Base-by-base conservation (phyloP, 1,140 invertebrate species). In the Penaeus japonicus region DNA sequence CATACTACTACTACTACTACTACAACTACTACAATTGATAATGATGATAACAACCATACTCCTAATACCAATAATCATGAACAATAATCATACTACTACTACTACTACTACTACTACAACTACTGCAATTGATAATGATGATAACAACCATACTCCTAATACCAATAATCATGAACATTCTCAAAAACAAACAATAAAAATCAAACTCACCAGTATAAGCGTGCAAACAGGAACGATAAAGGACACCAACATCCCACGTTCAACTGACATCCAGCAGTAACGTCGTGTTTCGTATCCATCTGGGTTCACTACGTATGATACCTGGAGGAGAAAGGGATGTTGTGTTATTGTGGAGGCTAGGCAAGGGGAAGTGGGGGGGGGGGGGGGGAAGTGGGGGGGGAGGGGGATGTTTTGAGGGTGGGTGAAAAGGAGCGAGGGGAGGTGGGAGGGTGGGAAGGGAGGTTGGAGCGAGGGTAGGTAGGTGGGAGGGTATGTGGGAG, bases 191-290 rank as follows among this genome's bases (percentile, higher is more conserved):
- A n/a, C n/a, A n/a, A n/a, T n/a, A n/a, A n/a, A n/a, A n/a, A n/a
- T n/a, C n/a, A n/a, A n/a, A n/a, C 86, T 70, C 20, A 87, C 86
- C 86, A 87, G 86, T 4, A 87, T 87, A 2, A 87, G 65, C 22
- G 86, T 55, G 73, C 86, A 87, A 15, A 87, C 86, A 5, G 86
- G 86, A 10, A 87, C 86, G 24, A 87, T 87, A 47, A 87, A 87
- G 47, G 86, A 87, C 15, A 87, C 86, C 65, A 87, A 53, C 86
- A 87, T 87, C 7, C 86, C 86, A 27, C 86, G 35, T 35, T 87
- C 86, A 18, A 87, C 86, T 24, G 86, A 87, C 86, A 87, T 87
- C 86, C 86, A 87, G 53, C 86, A 87, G 79, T 87, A 87, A 1
- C 86, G 59, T 15, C 86, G 59, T 4, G 86, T 87, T 65, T 87